phyloP scores from a whole-genome alignment of 2,888 invertebrate genomes.

The Nomada goodeniana region DNA sequence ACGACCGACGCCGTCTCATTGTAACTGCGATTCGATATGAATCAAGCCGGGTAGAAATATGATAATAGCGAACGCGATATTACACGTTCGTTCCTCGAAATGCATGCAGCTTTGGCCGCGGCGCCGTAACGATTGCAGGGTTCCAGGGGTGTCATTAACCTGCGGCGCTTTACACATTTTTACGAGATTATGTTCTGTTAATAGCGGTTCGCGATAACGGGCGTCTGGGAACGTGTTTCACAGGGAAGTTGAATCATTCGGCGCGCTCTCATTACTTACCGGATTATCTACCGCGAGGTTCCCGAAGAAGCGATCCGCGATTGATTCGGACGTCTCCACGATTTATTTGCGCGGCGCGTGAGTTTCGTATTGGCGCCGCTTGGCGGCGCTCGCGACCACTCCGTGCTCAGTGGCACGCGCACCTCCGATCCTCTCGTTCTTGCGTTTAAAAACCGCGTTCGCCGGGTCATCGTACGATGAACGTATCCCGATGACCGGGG shows the following conservation, averaged over 20 bases:
- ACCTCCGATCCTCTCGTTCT: slow-evolving; percentile 8
- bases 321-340: slow-evolving; percentile 23
- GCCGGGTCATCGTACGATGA: slow-evolving; percentile 44
- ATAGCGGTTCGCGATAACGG: background rate
- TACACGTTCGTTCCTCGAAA: background rate
- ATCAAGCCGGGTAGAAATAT: slow-evolving; percentile 51
- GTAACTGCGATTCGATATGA: slow-evolving; percentile 37
- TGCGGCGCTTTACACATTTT: background rate
- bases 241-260: background rate
- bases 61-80: slow-evolving; percentile 39
- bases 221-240: no score
- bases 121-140: slow-evolving; percentile 20
- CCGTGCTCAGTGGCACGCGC: background rate
- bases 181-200: background rate
- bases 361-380: slow-evolving; percentile 7
- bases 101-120: background rate
- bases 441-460: slow-evolving; percentile 37
- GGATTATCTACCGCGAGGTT: background rate
- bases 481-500: background rate
- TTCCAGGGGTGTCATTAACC: background rate
- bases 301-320: background rate
- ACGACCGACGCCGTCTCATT: slow-evolving; percentile 29
- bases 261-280: background rate
- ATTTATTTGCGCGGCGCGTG: slow-evolving; percentile 7
- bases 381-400: slow-evolving; percentile 37